A percentile compares a stretch with the other conserved stretches of the same genome.
phyloP scores from a whole-genome alignment of 2,888 invertebrate genomes.

The Melieria picta region DNA sequence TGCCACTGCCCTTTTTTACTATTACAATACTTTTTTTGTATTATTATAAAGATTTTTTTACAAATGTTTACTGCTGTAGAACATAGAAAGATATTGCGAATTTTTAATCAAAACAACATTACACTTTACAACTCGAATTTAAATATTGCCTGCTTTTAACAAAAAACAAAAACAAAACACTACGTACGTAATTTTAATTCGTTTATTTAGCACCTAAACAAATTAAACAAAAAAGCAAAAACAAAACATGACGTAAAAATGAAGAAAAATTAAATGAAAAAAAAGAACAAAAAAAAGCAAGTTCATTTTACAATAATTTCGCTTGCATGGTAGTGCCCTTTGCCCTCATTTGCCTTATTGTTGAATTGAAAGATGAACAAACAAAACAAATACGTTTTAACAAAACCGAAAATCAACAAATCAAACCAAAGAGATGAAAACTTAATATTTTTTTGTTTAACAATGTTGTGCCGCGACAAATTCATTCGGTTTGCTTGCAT shows the following conservation, averaged over 20 bases:
- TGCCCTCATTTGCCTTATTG: conserved; percentile 60
- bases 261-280: not conserved
- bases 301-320: conserved; percentile 25
- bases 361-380: conserved; percentile 6
- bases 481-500: not conserved
- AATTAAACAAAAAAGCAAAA: conserved; percentile 12
- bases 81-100: not conserved
- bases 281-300: not conserved
- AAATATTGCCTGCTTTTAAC: conserved; percentile 29
- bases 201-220: conserved; percentile 2
- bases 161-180: conserved; percentile 11
- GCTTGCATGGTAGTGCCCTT: conserved; percentile 55
- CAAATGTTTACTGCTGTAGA: conserved; percentile 17
- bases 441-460: not conserved
- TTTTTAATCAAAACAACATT: conserved; percentile 18
- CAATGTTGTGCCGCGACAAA: not conserved
- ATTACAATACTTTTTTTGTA: not conserved
- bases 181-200: not conserved
- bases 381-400: not conserved
- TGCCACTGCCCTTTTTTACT: not conserved
- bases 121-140: conserved; percentile 28
- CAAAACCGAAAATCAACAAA: not conserved
- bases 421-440: not conserved
- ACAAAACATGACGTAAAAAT: conserved; percentile 6
- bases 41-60: not conserved